Evolutionary conservation across 2,888 invertebrate genomes (phyloP).

Genomic region (Cerastoderma edule): DNA sequence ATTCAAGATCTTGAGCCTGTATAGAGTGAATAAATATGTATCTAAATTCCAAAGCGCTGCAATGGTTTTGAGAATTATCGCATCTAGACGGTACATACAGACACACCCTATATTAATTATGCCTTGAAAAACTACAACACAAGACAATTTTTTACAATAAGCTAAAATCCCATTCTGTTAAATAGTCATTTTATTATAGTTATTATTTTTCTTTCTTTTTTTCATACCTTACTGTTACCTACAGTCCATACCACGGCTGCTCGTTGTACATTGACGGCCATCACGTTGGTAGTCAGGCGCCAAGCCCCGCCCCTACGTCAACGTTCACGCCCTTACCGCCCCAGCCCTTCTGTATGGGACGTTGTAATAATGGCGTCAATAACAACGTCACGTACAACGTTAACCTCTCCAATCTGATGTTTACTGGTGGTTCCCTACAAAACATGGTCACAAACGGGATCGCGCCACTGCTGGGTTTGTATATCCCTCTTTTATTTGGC

Average conservation of each 20-base stretch:
- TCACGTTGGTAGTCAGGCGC: slow-evolving; percentile 8
- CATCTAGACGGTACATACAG: too few species aligned
- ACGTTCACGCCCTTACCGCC: not conserved
- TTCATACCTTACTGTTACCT: too few species aligned
- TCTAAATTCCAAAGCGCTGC: too few species aligned
- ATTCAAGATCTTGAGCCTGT: too few species aligned
- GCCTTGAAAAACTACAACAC: not conserved
- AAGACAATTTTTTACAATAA: not conserved
- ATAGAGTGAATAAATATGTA: too few species aligned
- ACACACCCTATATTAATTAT: not conserved
- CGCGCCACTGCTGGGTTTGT: slow-evolving; percentile 1
- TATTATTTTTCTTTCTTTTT: not conserved
- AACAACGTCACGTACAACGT: not conserved
- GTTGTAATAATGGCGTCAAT: not conserved
- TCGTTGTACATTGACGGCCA: slow-evolving; percentile 6
- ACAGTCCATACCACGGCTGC: slow-evolving; percentile 5
- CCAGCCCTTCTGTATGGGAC: slow-evolving; percentile 12
- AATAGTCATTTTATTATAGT: not conserved
- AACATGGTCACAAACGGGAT: slow-evolving; percentile 11
- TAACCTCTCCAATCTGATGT: slow-evolving; percentile 3
- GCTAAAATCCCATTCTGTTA: not conserved
- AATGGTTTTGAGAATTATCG: too few species aligned
- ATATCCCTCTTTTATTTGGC: too few species aligned
- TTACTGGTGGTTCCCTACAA: slow-evolving; percentile 2
- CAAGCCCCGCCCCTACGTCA: not conserved